Conservation (phyloP, 1,140 invertebrate genomes). For the Drosophila paulistorum region DNA sequence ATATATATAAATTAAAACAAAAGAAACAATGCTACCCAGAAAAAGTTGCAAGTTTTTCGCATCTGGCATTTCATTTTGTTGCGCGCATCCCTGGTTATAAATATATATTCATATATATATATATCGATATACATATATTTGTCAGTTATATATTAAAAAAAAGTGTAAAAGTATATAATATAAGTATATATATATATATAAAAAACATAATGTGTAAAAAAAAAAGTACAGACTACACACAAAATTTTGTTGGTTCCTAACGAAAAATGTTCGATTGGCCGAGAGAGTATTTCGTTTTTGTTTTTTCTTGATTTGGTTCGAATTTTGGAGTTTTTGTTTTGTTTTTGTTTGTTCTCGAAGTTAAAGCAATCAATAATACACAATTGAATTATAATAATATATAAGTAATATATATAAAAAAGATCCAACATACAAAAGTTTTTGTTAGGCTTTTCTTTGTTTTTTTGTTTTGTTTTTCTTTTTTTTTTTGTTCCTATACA, state of each 20-base stretch:
- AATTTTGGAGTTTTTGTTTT: conserved; percentile 47
- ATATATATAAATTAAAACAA: not conserved
- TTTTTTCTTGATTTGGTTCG: conserved; percentile 63
- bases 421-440: conserved; percentile 58
- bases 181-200: conserved; percentile 1
- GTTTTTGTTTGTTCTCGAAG: conserved; percentile 34
- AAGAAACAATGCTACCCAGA: not conserved
- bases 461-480: conserved; percentile 33
- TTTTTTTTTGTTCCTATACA: conserved; percentile 51
- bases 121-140: conserved; percentile 73
- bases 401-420: conserved; percentile 53
- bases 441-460: conserved; percentile 39
- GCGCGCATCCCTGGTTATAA: conserved; percentile 8
- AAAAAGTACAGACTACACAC: conserved; percentile 42
- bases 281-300: conserved; percentile 64
- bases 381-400: conserved; percentile 52
- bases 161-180: conserved; percentile 24
- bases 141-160: conserved; percentile 57
- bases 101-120: conserved; percentile 51
- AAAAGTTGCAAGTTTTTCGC: not conserved
- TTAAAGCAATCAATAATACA: conserved; percentile 64
- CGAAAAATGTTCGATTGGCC: conserved; percentile 31
- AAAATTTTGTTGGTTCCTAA: conserved; percentile 49
- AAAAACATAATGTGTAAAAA: conserved; percentile 42
- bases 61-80: conserved; percentile 1